Percentiles rank a stretch among this genome's conserved stretches.
Evolutionary conservation across 2,888 invertebrate genomes (phyloP).

Genomic region (Andrena praecox): DNA sequence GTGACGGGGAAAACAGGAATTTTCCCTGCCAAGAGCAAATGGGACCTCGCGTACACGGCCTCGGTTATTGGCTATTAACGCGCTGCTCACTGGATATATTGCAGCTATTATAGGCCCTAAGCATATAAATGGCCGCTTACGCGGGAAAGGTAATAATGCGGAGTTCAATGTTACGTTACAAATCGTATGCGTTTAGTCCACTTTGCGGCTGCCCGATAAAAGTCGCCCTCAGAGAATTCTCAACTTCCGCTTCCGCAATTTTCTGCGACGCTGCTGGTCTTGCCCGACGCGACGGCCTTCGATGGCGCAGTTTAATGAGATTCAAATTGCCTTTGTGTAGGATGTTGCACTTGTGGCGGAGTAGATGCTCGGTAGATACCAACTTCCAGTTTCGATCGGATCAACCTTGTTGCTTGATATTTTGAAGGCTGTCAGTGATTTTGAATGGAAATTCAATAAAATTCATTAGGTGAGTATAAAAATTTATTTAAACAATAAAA

Average conservation of each 20-base stretch:
- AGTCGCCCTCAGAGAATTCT: background rate
- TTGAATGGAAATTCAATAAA: too few species aligned
- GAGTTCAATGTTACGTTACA: conserved; percentile 31
- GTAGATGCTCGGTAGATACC: background rate
- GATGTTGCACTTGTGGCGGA: background rate
- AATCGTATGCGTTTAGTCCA: conserved; percentile 22
- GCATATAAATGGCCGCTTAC: conserved; percentile 50
- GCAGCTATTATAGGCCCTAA: conserved; percentile 37
- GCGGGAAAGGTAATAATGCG: conserved; percentile 25
- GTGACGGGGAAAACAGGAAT: conserved; percentile 39
- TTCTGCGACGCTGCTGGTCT: background rate
- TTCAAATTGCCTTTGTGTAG: background rate
- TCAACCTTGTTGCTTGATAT: background rate
- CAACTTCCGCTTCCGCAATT: conserved; percentile 40
- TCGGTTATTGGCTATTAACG: conserved; percentile 56
- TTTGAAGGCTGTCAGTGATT: too few species aligned
- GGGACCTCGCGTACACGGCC: conserved; percentile 26
- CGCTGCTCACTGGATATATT: conserved; percentile 47
- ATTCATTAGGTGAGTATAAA: too few species aligned
- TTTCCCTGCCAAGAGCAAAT: conserved; percentile 32
- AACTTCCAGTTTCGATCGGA: background rate
- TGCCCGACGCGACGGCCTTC: background rate
- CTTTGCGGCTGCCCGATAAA: conserved; percentile 17
- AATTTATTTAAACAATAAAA: too few species aligned
- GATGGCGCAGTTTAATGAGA: background rate